Evolutionary conservation across 2,797 vertebrate species (phyloP).

Genomic region (Agapornis canus): DNA sequence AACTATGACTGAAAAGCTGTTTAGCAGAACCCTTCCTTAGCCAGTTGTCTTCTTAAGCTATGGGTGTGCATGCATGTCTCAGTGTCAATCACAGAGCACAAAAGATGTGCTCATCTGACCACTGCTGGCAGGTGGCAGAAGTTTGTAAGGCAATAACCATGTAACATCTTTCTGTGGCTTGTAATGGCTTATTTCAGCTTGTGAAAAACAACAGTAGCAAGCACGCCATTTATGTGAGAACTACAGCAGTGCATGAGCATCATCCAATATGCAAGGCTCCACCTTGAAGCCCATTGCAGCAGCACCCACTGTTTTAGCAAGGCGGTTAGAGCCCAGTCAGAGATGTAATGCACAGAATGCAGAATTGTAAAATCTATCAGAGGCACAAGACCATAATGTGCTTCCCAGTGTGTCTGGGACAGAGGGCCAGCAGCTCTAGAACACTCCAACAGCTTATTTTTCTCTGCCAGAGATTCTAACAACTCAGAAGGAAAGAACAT

Average conservation of each 20-base stretch:
- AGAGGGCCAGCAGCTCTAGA: not conserved
- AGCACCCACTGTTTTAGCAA: not conserved
- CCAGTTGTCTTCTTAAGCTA: not conserved
- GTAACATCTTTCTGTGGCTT: not conserved
- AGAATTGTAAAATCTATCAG: not conserved
- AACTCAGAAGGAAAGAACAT: constrained; percentile 29
- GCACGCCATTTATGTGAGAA: not conserved
- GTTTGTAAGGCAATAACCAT: not conserved
- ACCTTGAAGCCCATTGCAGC: not conserved
- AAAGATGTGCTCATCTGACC: not conserved
- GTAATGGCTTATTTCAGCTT: not conserved
- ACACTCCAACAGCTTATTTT: not conserved
- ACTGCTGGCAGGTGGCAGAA: not conserved
- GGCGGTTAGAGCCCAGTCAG: not conserved
- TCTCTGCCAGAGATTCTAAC: not conserved
- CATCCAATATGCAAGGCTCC: not conserved
- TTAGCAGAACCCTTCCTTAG: not conserved
- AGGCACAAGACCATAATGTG: not conserved
- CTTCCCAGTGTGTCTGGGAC: not conserved
- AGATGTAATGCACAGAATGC: not conserved
- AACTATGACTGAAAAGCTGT: not conserved
- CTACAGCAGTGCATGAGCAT: not conserved
- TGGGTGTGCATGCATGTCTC: not conserved
- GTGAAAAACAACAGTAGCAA: not conserved
- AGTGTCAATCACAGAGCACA: not conserved